A percentile compares a stretch with the other conserved stretches of the same genome.
phyloP scores from a whole-genome alignment of 2,888 invertebrate species.

The Chironomus tentans region DNA sequence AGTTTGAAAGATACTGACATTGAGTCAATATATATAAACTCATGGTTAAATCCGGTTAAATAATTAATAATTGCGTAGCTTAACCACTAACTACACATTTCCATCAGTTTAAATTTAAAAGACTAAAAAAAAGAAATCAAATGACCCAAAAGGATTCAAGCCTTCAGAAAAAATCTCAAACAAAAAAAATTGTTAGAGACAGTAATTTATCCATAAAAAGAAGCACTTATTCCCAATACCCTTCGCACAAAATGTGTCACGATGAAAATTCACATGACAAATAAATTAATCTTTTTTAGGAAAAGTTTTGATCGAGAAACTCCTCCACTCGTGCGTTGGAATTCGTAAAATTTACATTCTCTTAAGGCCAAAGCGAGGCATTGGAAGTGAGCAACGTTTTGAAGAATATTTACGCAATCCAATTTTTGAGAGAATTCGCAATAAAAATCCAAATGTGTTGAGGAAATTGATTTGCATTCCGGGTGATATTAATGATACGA shows the following conservation, averaged over 20 bases:
- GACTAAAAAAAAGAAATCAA: no score
- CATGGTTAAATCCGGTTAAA: no score
- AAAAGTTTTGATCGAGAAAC: constrained; percentile 86
- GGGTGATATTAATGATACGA: constrained; percentile 66
- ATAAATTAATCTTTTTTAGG: constrained; percentile 44
- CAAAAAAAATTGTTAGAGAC: no score
- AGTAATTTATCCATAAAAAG: neutral
- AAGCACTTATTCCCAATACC: no score
- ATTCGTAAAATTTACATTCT: constrained; percentile 71
- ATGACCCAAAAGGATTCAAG: no score
- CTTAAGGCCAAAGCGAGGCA: constrained; percentile 61
- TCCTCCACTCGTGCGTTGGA: constrained; percentile 74
- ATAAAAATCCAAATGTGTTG: constrained; percentile 53
- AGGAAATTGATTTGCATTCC: constrained; percentile 59
- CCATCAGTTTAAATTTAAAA: no score
- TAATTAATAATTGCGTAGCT: no score
- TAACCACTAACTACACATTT: no score
- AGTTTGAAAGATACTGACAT: no score
- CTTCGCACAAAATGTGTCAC: neutral
- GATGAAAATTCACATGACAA: neutral
- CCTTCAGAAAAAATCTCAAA: no score
- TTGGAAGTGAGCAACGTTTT: constrained; percentile 46
- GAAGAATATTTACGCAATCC: constrained; percentile 52
- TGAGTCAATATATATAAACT: no score
- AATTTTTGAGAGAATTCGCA: constrained; percentile 62